Conservation (phyloP, 2,797 vertebrate species). For the Odontamblyopus rebecca region DNA sequence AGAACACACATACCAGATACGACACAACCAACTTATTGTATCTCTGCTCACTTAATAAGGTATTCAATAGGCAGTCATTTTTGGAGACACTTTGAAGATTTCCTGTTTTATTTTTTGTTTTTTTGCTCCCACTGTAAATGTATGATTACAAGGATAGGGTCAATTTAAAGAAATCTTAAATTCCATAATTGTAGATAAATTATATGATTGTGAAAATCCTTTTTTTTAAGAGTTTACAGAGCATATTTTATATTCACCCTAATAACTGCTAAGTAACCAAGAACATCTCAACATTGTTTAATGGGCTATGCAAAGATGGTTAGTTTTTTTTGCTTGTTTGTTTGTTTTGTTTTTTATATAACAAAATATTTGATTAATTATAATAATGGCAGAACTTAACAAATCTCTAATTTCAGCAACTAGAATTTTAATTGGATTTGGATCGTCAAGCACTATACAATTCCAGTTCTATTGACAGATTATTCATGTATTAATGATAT, state of each 20-base stretch:
- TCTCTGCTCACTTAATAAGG: not conserved
- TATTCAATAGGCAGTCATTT: not conserved
- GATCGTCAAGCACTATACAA: not conserved
- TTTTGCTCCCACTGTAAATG: too few relatives aligned
- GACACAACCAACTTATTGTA: constrained; percentile 32
- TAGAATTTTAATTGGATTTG: not conserved
- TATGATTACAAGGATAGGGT: not conserved
- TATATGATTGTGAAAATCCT: not conserved
- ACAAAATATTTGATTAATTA: too few relatives aligned
- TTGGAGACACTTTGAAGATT: not conserved
- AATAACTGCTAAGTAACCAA: not conserved
- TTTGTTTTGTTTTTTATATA: too few relatives aligned
- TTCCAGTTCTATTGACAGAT: not conserved
- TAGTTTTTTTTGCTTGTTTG: too few relatives aligned
- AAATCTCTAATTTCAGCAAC: not conserved
- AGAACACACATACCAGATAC: not conserved
- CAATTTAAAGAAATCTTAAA: not conserved
- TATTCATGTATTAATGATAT: not conserved
- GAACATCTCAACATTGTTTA: not conserved
- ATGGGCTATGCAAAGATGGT: not conserved
- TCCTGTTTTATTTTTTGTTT: not conserved
- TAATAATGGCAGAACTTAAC: not conserved
- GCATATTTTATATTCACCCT: not conserved
- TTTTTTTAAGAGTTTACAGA: too few relatives aligned
- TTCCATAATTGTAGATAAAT: not conserved